Percentiles rank a stretch among this genome's conserved stretches.
phyloP scores from a whole-genome alignment of 2,888 invertebrate genomes.

The Neria commutata region DNA sequence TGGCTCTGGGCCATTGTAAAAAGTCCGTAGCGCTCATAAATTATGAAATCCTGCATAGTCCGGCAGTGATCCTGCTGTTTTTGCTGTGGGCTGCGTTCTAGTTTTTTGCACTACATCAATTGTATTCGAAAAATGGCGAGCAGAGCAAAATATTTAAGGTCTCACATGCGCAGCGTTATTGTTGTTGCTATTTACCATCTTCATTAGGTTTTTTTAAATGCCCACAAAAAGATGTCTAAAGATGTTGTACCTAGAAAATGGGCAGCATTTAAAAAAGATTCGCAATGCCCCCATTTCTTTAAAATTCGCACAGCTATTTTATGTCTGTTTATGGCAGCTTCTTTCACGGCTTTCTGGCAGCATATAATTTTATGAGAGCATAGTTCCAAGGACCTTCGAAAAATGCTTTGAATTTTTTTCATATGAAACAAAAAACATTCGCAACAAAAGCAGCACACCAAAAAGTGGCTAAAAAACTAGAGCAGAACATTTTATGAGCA shows the following conservation, averaged over 20 bases:
- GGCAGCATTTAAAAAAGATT: not conserved
- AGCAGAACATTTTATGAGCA: constrained; percentile 41
- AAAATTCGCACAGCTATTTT: not conserved
- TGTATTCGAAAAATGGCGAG: too few species aligned
- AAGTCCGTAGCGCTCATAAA: too few species aligned
- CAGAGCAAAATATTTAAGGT: too few species aligned
- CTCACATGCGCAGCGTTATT: too few species aligned
- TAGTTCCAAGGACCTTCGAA: constrained; percentile 20
- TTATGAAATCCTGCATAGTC: too few species aligned
- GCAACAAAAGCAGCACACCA: constrained; percentile 52
- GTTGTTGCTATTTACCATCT: too few species aligned
- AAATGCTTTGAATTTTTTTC: not conserved
- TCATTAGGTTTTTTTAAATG: too few species aligned
- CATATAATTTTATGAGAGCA: constrained; percentile 21
- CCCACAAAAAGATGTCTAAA: too few species aligned
- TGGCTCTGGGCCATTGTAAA: too few species aligned
- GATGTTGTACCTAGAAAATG: not conserved
- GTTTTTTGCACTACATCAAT: too few species aligned
- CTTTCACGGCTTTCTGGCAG: constrained; percentile 17
- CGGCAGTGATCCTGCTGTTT: too few species aligned
- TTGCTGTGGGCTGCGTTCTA: too few species aligned
- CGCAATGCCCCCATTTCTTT: not conserved
- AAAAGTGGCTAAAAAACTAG: constrained; percentile 57
- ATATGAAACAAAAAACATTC: not conserved
- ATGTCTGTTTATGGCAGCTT: not conserved